phyloP scores from a whole-genome alignment of 2,113 vertebrate species.

The Carassius gibelio region DNA sequence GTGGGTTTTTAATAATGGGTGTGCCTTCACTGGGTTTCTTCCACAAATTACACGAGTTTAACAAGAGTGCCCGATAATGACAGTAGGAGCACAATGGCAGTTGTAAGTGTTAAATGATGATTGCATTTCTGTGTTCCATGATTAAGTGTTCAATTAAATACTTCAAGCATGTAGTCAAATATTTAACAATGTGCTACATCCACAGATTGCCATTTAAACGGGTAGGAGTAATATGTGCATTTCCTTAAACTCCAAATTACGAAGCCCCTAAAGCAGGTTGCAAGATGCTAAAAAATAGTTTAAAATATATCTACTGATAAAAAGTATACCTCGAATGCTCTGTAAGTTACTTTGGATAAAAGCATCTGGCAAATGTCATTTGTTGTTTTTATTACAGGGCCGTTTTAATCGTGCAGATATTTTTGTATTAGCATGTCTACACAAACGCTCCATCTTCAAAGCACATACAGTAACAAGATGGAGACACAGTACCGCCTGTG shows the following conservation, averaged over 20 bases:
- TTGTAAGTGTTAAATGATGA: background rate
- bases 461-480: background rate
- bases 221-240: no score
- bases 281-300: no score
- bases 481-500: background rate
- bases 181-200: background rate
- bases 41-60: no score
- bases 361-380: background rate
- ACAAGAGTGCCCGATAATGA: background rate
- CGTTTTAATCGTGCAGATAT: background rate
- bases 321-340: no score
- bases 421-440: background rate
- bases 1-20: no score
- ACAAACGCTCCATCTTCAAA: background rate
- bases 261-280: no score
- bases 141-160: background rate
- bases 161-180: background rate
- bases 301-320: no score
- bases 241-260: no score
- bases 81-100: background rate
- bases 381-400: background rate
- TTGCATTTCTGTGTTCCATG: background rate
- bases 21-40: no score
- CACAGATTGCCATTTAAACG: background rate
- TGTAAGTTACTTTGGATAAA: no score